Evolutionary conservation across 2,888 invertebrate species (phyloP).

Genomic region (Argyresthia albistria): DNA sequence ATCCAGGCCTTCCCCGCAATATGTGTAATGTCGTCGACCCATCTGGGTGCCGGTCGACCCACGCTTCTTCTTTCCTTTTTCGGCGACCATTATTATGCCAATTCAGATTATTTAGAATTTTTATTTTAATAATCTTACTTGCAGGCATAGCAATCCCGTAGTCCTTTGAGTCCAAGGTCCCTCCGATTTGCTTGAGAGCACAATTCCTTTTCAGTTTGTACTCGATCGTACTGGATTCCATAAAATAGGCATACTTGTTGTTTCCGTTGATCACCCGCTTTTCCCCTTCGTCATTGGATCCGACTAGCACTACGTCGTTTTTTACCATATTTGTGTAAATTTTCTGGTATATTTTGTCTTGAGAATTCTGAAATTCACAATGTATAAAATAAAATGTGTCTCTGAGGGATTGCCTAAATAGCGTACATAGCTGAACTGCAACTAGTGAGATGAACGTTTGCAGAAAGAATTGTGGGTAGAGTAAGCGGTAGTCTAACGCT

Average conservation of each 20-base stretch:
- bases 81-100: slow-evolving; percentile 31
- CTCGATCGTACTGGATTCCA: slow-evolving; percentile 96
- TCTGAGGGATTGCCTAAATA: background rate
- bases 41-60: no score
- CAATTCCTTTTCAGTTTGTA: slow-evolving; percentile 89
- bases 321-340: slow-evolving; percentile 94
- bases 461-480: background rate
- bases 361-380: slow-evolving; percentile 70
- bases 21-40: no score
- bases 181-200: slow-evolving; percentile 84
- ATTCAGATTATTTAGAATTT: no score
- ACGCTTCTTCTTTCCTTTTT: no score
- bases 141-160: slow-evolving; percentile 90
- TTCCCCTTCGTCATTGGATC: slow-evolving; percentile 87
- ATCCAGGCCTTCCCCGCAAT: no score
- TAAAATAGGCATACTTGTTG: slow-evolving; percentile 88
- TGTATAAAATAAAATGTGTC: background rate
- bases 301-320: slow-evolving; percentile 83
- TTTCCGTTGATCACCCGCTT: slow-evolving; percentile 75
- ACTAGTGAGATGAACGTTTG: background rate
- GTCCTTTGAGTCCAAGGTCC: slow-evolving; percentile 85
- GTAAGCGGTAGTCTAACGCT: background rate
- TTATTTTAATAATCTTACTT: slow-evolving; percentile 54
- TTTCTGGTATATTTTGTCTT: slow-evolving; percentile 86
- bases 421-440: background rate